Conservation (phyloP, 2,797 vertebrate genomes). For the Phaenicophaeus curvirostris region DNA sequence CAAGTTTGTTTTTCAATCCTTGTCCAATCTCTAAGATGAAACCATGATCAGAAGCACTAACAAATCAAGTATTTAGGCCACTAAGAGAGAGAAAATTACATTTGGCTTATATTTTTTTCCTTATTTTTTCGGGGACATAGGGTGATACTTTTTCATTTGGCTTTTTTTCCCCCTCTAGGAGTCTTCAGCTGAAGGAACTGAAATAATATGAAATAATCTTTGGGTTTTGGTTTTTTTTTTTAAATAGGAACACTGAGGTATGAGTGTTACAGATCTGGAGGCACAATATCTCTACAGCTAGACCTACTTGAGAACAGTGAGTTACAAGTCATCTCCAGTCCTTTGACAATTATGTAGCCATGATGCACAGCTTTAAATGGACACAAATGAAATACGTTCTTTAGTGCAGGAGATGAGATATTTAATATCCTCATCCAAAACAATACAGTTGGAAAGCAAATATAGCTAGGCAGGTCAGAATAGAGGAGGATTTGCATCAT, state of each 20-base stretch:
- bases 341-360: not conserved
- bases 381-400: not conserved
- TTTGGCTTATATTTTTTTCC: no score
- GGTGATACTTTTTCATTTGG: not conserved
- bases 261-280: not conserved
- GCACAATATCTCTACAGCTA: not conserved
- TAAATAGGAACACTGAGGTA: not conserved
- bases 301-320: not conserved
- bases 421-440: not conserved
- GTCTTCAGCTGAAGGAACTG: not conserved
- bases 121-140: no score
- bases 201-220: not conserved
- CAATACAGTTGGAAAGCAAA: not conserved
- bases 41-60: not conserved
- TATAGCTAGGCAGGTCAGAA: not conserved
- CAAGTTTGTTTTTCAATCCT: not conserved
- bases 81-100: not conserved
- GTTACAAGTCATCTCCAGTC: not conserved
- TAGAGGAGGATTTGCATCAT: not conserved
- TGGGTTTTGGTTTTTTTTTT: not conserved
- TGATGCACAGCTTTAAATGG: not conserved
- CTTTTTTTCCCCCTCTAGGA: not conserved
- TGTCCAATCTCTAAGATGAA: not conserved
- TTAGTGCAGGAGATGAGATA: not conserved
- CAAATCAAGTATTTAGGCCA: not conserved